Evolutionary conservation across 1,140 invertebrate species (phyloP), one percentile per base, ranked within the genome.

Genomic region (Drosophila athabasca): DNA sequence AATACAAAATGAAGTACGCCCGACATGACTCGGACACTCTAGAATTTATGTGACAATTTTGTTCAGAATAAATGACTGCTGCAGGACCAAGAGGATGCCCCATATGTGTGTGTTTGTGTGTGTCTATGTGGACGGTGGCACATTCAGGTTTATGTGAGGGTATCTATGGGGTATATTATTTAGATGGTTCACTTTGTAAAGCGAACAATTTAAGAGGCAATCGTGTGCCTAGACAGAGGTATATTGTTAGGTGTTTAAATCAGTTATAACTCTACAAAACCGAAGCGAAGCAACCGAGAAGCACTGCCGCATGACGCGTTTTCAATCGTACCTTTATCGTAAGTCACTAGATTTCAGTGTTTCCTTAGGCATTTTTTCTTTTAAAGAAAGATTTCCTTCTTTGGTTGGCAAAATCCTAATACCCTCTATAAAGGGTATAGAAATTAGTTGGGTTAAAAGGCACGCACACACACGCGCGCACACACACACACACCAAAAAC

Each of bases 1-100:
- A 85, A 87, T 85, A 87, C 82, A 60, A 85, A 87, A 85, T 85
- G 81, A 87, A 87, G 81, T 81, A 85, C 81, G 81, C 82, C 75
- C 78, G 82, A 85, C 82, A 75, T 87, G 82, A 60, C 78, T 78
- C 60, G 78, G 81, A 77, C 62, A 65, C 74, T 87, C 54, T 75
- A 76, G 67, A 85, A 85, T 85, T 85, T 85, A 85, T 85, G 81
- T 85, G 81, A 87, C 81, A 85, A 85, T 85, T 87, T 85, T 87
- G 81, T 70, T 59, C 78, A 74, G 78, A 76, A 85, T 85, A 87
- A 82, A 85, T 85, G 81, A 71, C 61, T 79, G 51, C 59, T 69
- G 62, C 65, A 67, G 64, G 43, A 57, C 45, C 54, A 43, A 39
- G 29, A 54, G 52, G 52, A 70, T 69, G 66, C 64, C 26, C 46